Evolutionary conservation across 2,797 vertebrate genomes (phyloP).

Genomic region (Distichodus sexfasciatus): DNA sequence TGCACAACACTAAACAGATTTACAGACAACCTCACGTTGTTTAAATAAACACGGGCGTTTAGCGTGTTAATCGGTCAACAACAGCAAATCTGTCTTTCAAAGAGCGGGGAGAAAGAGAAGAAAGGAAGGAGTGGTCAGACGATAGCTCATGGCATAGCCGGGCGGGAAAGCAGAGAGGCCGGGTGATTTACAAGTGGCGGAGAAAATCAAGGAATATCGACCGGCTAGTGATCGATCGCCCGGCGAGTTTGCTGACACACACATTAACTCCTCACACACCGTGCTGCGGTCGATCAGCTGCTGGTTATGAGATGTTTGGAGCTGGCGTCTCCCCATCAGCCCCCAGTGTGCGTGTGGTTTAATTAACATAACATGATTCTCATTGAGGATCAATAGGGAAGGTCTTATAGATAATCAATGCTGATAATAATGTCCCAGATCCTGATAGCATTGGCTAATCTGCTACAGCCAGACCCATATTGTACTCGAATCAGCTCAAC

Average conservation of each 20-base stretch:
- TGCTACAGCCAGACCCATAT: too few relatives aligned
- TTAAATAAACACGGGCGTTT: too few relatives aligned
- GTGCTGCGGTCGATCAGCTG: background rate
- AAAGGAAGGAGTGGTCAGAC: background rate
- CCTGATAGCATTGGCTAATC: background rate
- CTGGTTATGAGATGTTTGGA: slow-evolving; percentile 33
- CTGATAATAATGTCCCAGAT: slow-evolving; percentile 27
- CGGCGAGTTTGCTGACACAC: slow-evolving; percentile 43
- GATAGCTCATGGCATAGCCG: background rate
- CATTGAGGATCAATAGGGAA: slow-evolving; percentile 26
- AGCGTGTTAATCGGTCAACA: background rate
- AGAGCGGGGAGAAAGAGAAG: slow-evolving; percentile 7
- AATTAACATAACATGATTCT: slow-evolving; percentile 43
- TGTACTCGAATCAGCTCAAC: too few relatives aligned
- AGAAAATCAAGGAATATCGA: slow-evolving; percentile 17
- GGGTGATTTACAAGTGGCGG: slow-evolving; percentile 27
- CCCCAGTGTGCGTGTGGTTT: slow-evolving; percentile 15
- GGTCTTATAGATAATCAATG: slow-evolving; percentile 20
- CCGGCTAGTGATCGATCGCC: slow-evolving; percentile 15
- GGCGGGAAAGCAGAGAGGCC: background rate
- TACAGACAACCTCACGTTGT: too few relatives aligned
- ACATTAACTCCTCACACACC: slow-evolving; percentile 28
- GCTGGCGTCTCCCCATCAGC: slow-evolving; percentile 13
- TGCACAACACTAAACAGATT: too few relatives aligned
- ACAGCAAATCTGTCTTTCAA: slow-evolving; percentile 9